phyloP scores from a whole-genome alignment of 2,888 invertebrate species.

The Chaitophorus viminalis region DNA sequence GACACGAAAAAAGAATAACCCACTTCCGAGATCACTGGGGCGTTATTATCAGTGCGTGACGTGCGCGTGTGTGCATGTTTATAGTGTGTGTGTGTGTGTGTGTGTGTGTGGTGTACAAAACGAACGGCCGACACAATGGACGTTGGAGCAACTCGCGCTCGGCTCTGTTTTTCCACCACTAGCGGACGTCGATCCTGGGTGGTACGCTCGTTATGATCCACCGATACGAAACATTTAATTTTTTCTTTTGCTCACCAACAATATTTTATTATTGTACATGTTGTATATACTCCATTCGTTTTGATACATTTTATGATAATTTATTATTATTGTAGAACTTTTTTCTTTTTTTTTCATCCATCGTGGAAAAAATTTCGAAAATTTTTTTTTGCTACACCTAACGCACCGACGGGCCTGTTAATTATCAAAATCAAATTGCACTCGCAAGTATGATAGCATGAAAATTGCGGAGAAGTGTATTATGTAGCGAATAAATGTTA shows the following conservation, averaged over 20 bases:
- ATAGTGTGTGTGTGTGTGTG: not conserved
- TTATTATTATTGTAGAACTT: not conserved
- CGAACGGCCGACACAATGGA: not conserved
- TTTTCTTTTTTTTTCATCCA: not conserved
- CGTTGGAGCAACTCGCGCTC: not conserved
- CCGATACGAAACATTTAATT: constrained; percentile 18
- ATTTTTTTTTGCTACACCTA: not conserved
- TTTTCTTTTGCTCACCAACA: constrained; percentile 10
- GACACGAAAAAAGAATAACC: not conserved
- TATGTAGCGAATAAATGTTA: constrained; percentile 48
- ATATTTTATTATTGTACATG: not conserved
- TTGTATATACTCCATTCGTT: not conserved
- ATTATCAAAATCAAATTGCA: constrained; percentile 24
- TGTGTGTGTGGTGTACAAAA: not conserved
- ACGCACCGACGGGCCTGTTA: not conserved
- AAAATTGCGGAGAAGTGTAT: constrained; percentile 42
- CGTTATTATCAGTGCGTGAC: not conserved
- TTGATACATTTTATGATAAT: constrained; percentile 12
- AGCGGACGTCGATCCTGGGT: not conserved
- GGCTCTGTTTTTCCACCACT: not conserved
- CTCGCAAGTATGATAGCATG: constrained; percentile 26
- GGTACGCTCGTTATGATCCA: constrained; percentile 5
- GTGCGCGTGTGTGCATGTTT: too few species aligned
- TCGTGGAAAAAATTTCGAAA: not conserved
- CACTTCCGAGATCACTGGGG: not conserved